Conservation (phyloP, 2,797 vertebrate species). For the Liasis olivaceus region DNA sequence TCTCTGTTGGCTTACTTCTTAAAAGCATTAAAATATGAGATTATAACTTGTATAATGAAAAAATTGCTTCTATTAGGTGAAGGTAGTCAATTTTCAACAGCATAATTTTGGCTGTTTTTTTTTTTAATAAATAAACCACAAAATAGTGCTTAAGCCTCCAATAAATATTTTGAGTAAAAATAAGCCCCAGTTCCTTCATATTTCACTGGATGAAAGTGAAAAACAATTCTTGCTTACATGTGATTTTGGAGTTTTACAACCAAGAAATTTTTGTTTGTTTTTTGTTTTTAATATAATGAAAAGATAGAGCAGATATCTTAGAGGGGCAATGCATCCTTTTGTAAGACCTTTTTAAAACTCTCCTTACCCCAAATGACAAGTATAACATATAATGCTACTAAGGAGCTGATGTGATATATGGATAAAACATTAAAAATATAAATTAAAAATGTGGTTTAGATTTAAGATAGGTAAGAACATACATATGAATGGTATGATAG, state of each 20-base stretch:
- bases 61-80: neutral
- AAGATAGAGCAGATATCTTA: neutral
- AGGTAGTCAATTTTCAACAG: neutral
- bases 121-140: neutral
- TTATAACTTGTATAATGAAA: neutral
- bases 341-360: slow-evolving; percentile 38
- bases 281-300: neutral
- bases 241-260: neutral
- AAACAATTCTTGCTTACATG: neutral
- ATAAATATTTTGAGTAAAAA: neutral
- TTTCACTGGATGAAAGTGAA: neutral
- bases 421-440: neutral
- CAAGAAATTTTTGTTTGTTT: neutral
- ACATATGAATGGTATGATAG: slow-evolving; percentile 4
- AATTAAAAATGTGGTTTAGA: slow-evolving; percentile 7
- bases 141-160: neutral
- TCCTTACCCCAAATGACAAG: slow-evolving; percentile 60
- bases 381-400: neutral
- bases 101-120: neutral
- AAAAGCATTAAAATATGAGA: neutral
- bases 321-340: neutral
- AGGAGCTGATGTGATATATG: neutral
- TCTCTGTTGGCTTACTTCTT: neutral
- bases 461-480: slow-evolving; percentile 23
- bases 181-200: neutral